phyloP scores from a whole-genome alignment of 2,888 invertebrate genomes.

The Chymomyza caudatula region DNA sequence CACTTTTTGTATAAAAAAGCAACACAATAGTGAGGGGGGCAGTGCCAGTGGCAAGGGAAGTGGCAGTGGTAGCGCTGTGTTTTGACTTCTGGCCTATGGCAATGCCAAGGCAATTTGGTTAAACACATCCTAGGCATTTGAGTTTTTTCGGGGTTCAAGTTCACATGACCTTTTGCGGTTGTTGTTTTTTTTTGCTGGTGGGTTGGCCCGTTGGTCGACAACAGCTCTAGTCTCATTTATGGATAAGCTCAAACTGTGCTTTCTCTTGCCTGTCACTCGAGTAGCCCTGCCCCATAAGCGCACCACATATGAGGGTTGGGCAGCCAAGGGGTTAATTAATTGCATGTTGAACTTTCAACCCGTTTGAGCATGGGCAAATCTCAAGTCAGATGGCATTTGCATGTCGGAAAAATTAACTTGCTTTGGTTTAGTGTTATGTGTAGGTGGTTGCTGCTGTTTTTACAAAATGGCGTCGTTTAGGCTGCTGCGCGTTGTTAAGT shows the following conservation, averaged over 20 bases:
- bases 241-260: not conserved
- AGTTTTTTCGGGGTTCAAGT: too few relatives aligned
- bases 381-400: not conserved
- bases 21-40: not conserved
- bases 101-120: not conserved
- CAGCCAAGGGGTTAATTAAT: conserved; percentile 43
- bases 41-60: too few relatives aligned
- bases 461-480: not conserved
- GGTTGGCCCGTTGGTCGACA: not conserved
- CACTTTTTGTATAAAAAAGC: conserved; percentile 59
- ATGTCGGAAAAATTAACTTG: not conserved
- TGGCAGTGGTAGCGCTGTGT: not conserved
- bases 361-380: not conserved
- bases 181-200: not conserved
- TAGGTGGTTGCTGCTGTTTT: not conserved
- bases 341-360: conserved; percentile 43
- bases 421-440: not conserved
- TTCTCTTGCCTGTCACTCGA: not conserved
- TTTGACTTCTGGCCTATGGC: conserved; percentile 31
- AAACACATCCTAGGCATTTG: not conserved
- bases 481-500: not conserved
- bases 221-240: not conserved
- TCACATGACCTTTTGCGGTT: conserved; percentile 2
- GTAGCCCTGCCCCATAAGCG: not conserved
- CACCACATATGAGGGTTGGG: conserved; percentile 16